phyloP scores from a whole-genome alignment of 2,797 vertebrate species.

The Pterois miles region DNA sequence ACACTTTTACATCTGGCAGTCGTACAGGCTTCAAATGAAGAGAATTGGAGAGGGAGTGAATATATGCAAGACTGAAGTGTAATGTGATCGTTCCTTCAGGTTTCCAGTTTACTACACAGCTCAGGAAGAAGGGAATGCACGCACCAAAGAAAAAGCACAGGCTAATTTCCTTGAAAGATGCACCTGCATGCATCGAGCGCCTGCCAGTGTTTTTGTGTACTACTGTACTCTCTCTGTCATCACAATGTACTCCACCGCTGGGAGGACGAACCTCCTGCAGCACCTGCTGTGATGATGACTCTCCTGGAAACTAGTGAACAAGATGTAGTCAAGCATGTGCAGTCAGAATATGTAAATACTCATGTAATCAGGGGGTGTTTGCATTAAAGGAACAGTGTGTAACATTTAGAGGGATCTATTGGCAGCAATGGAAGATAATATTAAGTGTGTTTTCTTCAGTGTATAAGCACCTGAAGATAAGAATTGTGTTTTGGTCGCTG shows the following conservation, averaged over 20 bases:
- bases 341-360: background rate
- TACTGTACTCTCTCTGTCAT: constrained; percentile 2
- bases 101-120: background rate
- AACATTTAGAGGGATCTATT: too few species aligned
- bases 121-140: background rate
- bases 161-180: background rate
- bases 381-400: too few species aligned
- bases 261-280: constrained; percentile 5
- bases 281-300: background rate
- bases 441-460: too few species aligned
- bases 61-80: background rate
- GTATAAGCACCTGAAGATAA: too few species aligned
- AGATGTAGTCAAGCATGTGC: background rate
- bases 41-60: background rate
- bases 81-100: background rate
- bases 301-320: background rate
- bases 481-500: too few species aligned
- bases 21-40: background rate
- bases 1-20: background rate
- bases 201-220: background rate
- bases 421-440: too few species aligned
- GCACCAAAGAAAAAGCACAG: background rate
- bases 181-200: background rate
- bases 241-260: background rate
- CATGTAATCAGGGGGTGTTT: background rate